Base-by-base conservation (phyloP, 2,888 invertebrate genomes). In the Dasysyrphus albostriatus region DNA sequence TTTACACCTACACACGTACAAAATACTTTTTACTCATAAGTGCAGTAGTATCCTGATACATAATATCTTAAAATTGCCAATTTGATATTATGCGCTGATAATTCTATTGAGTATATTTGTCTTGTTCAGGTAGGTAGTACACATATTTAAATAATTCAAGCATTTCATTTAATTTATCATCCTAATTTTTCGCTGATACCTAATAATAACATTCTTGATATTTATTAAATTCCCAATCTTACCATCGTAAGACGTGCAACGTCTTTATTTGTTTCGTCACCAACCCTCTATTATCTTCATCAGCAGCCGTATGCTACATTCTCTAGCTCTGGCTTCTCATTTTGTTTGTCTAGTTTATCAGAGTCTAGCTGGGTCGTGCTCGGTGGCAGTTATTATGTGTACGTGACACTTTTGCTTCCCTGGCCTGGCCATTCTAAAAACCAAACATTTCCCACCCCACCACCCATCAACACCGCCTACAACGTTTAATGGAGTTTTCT, bases 401-500 rank as follows among this genome's bases (percentile, higher is more conserved):
- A 67, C 67, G 67, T 69, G 67, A 51, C 24, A 69, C 9, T 24
- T 34, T 24, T 24, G 8, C 24, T 37, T 51, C 14, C 34, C 5
- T 10, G 10, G 19, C 34, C 16, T 6, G 24, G 24, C 37, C 47
- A 16, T 65, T 65, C 39, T n/a, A 19, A 37, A 24, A 19, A 37
- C 19, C 49, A 49, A 49, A 67, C n/a, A n/a, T n/a, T n/a, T n/a
- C 10, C 19, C 49, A 12, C 12, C 34, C 24, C 34, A 24, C 5
- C 8, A 3, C 34, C 24, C 34, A 24, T 2, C 8, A 3, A 8
- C 9, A 34, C n/a, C 2, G 2, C 24, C 7, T 37, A 14, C 67
- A 67, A 49, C 14, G 37, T 69, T 73, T 65, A 79, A 79, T 79
- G 65, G 49, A 73, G 63, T 65, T 73, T 72, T 73, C 73, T 65